A percentile compares a stretch with the other conserved stretches of the same genome.
Conservation (phyloP, 2,797 vertebrate genomes). For the Sebastes oblongus region DNA sequence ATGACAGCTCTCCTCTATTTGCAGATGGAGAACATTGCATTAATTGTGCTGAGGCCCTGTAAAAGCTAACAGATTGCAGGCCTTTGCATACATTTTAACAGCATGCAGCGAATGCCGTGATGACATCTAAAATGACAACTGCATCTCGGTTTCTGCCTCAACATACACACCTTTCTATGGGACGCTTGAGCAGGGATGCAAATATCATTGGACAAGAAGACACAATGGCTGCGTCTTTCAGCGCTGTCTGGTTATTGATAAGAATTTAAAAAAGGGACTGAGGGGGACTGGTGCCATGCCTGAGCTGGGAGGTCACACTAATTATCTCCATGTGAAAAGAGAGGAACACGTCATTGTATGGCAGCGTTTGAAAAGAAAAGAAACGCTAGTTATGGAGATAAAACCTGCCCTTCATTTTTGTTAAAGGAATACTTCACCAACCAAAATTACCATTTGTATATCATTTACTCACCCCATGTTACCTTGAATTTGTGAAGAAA, state of each 20-base stretch:
- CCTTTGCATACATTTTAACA: conserved; percentile 50
- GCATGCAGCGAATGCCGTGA: conserved; percentile 35
- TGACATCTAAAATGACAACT: conserved; percentile 61
- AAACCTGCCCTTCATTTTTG: background rate
- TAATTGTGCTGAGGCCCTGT: conserved; percentile 51
- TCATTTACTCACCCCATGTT: background rate
- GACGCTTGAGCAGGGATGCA: conserved; percentile 28
- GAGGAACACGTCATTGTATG: conserved; percentile 30
- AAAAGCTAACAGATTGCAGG: conserved; percentile 56
- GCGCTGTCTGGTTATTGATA: conserved; percentile 67
- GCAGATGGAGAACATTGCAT: conserved; percentile 55
- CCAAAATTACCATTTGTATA: background rate
- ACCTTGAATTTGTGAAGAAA: background rate
- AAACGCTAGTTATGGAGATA: background rate
- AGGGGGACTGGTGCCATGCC: conserved; percentile 40
- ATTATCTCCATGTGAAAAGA: conserved; percentile 43
- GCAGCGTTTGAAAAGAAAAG: conserved; percentile 33
- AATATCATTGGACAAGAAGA: conserved; percentile 49
- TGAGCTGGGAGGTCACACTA: conserved; percentile 34
- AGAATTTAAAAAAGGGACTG: conserved; percentile 53
- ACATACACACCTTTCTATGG: conserved; percentile 13
- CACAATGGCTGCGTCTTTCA: conserved; percentile 74
- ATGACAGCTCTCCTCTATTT: conserved; percentile 68
- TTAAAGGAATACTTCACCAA: background rate
- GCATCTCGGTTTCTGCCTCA: conserved; percentile 42